These are phyloP conservation scores for Drosophila atroscutellata DNA, from an alignment of 2,888 invertebrate genomes.

Conservation along the genomic window DNA sequence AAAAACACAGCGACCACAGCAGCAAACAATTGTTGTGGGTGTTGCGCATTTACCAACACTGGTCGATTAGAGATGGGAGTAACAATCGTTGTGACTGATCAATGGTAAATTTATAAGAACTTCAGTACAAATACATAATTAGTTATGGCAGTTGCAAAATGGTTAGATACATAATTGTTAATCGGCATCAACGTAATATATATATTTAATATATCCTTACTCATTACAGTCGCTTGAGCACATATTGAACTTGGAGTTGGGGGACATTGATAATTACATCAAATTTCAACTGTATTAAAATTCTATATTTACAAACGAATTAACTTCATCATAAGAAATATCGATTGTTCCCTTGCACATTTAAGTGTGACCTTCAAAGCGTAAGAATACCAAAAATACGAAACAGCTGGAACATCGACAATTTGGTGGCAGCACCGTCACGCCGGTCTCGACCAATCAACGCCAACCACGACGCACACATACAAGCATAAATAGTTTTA, in stretches of 20 bases:
- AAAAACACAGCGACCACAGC: neutral
- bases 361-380: constrained; percentile 17
- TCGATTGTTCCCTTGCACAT: neutral
- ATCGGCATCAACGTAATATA: neutral
- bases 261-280: neutral
- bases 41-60: constrained; percentile 15
- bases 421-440: constrained; percentile 41
- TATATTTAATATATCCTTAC: neutral
- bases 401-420: constrained; percentile 30
- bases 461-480: constrained; percentile 76
- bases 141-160: neutral
- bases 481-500: constrained; percentile 58
- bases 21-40: constrained; percentile 1
- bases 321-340: neutral
- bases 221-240: neutral
- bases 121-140: no score
- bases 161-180: no score
- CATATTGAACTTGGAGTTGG: neutral
- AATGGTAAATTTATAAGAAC: neutral
- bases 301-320: neutral
- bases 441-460: constrained; percentile 76
- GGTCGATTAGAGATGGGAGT: constrained; percentile 17
- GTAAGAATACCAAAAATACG: constrained; percentile 26
- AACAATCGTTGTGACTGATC: neutral
- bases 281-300: neutral